Evolutionary conservation across 2,888 invertebrate genomes (phyloP).

Genomic region (Cryptocephalus primarius): DNA sequence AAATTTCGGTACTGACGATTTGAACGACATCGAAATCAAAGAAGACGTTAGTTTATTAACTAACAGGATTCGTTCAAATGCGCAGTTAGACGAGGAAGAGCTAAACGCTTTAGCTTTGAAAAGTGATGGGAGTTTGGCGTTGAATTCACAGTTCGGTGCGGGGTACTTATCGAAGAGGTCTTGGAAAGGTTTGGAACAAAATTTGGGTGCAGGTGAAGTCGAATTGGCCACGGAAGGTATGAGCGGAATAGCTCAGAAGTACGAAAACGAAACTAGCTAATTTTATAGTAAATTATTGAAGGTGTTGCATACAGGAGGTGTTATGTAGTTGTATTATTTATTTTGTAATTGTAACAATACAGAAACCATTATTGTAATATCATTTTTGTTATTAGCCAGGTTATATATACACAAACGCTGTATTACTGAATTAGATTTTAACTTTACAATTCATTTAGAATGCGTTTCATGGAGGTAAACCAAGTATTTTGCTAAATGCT

Average conservation of each 20-base stretch:
- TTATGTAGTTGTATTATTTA: too few species aligned
- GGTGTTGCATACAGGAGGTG: too few species aligned
- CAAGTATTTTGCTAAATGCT: too few species aligned
- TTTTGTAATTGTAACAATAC: too few species aligned
- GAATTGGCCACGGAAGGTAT: constrained; percentile 50
- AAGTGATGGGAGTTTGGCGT: constrained; percentile 37
- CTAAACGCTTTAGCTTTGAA: constrained; percentile 28
- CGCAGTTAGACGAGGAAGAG: not conserved
- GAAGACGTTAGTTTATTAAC: constrained; percentile 73
- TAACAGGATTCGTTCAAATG: constrained; percentile 44
- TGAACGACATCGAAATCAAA: not conserved
- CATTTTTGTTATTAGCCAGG: too few species aligned
- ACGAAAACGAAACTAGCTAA: not conserved
- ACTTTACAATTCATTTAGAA: too few species aligned
- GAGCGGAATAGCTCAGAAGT: not conserved
- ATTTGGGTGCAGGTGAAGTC: constrained; percentile 62
- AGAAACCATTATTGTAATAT: too few species aligned
- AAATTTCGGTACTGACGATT: constrained; percentile 5
- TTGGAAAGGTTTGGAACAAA: constrained; percentile 82
- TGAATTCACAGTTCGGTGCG: constrained; percentile 46
- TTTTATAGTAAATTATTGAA: too few species aligned
- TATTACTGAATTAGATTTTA: too few species aligned
- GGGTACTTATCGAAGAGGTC: constrained; percentile 55
- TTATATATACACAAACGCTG: too few species aligned
- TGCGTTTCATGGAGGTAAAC: too few species aligned